Percentiles rank a stretch among this genome's conserved stretches.
Conservation (phyloP, 2,888 invertebrate genomes). For the Cordilura impudica region DNA sequence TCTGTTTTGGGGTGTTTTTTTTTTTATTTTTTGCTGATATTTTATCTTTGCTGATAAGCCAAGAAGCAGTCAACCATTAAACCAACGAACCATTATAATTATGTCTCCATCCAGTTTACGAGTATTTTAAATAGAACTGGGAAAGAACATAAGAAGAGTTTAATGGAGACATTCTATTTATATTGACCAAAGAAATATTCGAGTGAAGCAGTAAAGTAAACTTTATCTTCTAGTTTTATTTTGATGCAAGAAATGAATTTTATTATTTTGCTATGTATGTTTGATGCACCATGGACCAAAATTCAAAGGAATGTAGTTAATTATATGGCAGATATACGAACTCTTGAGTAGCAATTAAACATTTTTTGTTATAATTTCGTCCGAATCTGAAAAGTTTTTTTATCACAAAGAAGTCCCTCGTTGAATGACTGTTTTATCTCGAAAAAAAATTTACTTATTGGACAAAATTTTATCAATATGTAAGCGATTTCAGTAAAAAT, state of each 20-base stretch:
- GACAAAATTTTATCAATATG: too few species aligned
- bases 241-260: not conserved
- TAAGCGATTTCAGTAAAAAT: too few species aligned
- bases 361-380: too few species aligned
- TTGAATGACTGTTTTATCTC: too few species aligned
- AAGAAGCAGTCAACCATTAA: slow-evolving; percentile 9
- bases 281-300: too few species aligned
- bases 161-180: not conserved
- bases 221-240: not conserved
- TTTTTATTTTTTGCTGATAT: not conserved
- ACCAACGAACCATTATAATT: not conserved
- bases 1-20: not conserved
- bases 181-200: not conserved
- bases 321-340: too few species aligned
- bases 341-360: too few species aligned
- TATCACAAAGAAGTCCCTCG: too few species aligned
- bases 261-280: not conserved
- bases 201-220: not conserved
- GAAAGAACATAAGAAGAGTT: not conserved
- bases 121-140: not conserved
- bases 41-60: not conserved
- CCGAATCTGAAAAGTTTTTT: too few species aligned
- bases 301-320: too few species aligned
- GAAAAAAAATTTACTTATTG: too few species aligned
- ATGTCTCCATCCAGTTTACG: not conserved